Conservation (phyloP, 2,888 invertebrate species). For the Euproctis similis region DNA sequence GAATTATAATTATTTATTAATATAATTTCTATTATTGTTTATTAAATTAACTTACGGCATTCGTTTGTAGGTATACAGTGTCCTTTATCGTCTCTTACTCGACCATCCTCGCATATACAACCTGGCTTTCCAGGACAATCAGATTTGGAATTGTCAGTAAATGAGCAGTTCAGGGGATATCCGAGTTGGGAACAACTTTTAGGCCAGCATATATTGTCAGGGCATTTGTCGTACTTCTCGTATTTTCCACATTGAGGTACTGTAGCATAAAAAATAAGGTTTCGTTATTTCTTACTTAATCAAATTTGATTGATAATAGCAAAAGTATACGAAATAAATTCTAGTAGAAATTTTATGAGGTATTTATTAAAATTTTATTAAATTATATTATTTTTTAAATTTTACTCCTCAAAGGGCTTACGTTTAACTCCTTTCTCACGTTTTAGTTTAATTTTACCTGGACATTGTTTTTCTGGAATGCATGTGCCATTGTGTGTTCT, state of each 20-base stretch:
- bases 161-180: not conserved
- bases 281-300: too few relatives aligned
- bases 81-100: slow-evolving; percentile 20
- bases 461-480: slow-evolving; percentile 1
- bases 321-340: too few relatives aligned
- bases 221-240: slow-evolving; percentile 12
- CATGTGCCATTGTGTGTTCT: slow-evolving; percentile 1
- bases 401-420: too few relatives aligned
- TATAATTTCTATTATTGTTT: too few relatives aligned
- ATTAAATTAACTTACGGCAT: slow-evolving; percentile 27
- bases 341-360: too few relatives aligned
- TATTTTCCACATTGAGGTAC: slow-evolving; percentile 10
- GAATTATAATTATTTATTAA: too few relatives aligned
- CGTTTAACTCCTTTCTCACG: too few relatives aligned
- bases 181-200: slow-evolving; percentile 14
- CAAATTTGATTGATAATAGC: too few relatives aligned
- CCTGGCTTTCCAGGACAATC: slow-evolving; percentile 5
- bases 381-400: too few relatives aligned
- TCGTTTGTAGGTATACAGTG: slow-evolving; percentile 22
- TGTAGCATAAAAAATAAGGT: slow-evolving; percentile 1
- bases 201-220: slow-evolving; percentile 9
- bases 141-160: not conserved
- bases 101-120: slow-evolving; percentile 25
- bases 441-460: too few relatives aligned
- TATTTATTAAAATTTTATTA: too few relatives aligned